phyloP scores from a whole-genome alignment of 1,140 invertebrate species.

The Euwallacea similis region DNA sequence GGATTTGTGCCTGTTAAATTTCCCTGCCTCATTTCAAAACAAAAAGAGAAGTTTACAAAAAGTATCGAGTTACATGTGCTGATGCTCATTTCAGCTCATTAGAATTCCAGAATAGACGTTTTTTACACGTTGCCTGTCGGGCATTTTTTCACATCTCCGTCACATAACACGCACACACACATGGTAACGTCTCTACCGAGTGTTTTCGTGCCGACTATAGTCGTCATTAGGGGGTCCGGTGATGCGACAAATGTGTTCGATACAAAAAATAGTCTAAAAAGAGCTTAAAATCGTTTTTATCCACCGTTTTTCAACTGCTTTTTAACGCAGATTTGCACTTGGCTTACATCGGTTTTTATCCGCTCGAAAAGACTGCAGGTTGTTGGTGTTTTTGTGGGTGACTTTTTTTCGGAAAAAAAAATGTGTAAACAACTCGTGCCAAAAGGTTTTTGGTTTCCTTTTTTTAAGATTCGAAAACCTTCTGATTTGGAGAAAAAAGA shows the following conservation, averaged over 20 bases:
- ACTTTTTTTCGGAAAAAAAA: no score
- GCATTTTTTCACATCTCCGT: slow-evolving; percentile 41
- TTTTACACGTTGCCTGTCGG: slow-evolving; percentile 31
- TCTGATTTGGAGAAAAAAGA: no score
- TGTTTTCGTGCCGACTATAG: slow-evolving; percentile 27
- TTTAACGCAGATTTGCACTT: slow-evolving; percentile 20
- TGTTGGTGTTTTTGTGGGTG: background rate
- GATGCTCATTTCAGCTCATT: slow-evolving; percentile 38
- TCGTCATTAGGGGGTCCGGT: slow-evolving; percentile 26
- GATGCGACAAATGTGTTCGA: slow-evolving; percentile 27
- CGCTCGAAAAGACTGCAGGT: background rate
- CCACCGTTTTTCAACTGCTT: slow-evolving; percentile 4
- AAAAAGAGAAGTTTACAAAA: slow-evolving; percentile 31
- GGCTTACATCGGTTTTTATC: slow-evolving; percentile 4
- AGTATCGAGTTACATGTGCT: slow-evolving; percentile 25
- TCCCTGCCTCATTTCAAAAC: background rate
- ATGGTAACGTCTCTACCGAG: slow-evolving; percentile 32
- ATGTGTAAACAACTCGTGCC: no score
- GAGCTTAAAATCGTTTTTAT: slow-evolving; percentile 23
- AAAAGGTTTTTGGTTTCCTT: no score
- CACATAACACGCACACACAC: slow-evolving; percentile 43
- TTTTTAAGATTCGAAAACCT: no score
- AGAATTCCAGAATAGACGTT: slow-evolving; percentile 42
- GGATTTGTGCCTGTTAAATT: no score
- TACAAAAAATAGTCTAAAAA: slow-evolving; percentile 17